A percentile compares a stretch with the other conserved stretches of the same genome.
Evolutionary conservation across 1,140 invertebrate genomes (phyloP).

Genomic region (Drosophila funebris): DNA sequence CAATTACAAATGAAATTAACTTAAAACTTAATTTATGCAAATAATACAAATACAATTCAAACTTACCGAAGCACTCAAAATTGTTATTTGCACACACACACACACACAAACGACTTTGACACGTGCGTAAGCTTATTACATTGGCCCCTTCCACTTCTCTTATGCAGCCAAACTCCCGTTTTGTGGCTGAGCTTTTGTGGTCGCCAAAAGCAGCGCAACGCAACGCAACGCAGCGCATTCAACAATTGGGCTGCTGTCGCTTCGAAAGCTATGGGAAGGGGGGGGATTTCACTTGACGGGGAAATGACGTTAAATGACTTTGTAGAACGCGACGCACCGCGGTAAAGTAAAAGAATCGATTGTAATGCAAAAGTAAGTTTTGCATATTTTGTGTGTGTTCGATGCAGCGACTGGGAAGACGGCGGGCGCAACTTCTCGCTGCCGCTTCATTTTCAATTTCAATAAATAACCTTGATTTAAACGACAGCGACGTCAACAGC

Average conservation of each 20-base stretch:
- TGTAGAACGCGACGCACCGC: neutral
- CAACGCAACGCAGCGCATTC: slow-evolving; percentile 57
- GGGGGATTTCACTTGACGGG: neutral
- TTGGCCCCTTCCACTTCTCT: neutral
- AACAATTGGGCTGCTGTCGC: slow-evolving; percentile 72
- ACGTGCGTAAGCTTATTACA: slow-evolving; percentile 16
- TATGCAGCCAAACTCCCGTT: slow-evolving; percentile 5
- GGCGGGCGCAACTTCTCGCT: neutral
- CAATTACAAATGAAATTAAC: neutral
- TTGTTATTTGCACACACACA: neutral
- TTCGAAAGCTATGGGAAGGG: neutral
- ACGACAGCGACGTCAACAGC: slow-evolving; percentile 57
- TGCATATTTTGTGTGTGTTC: slow-evolving; percentile 15
- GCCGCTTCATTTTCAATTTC: slow-evolving; percentile 79
- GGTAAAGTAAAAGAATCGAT: neutral
- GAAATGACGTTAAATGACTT: slow-evolving; percentile 19
- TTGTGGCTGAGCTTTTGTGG: slow-evolving; percentile 6
- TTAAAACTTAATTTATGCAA: slow-evolving; percentile 12
- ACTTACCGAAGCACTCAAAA: slow-evolving; percentile 8
- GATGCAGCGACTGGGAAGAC: slow-evolving; percentile 7
- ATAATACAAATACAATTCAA: neutral
- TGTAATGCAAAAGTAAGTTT: slow-evolving; percentile 7
- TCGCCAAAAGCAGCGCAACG: slow-evolving; percentile 27
- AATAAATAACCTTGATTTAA: slow-evolving; percentile 82
- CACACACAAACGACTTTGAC: slow-evolving; percentile 18